Evolutionary conservation across 2,888 invertebrate genomes (phyloP), one percentile per base, ranked within the genome.

Genomic region (Anorthoa munda): DNA sequence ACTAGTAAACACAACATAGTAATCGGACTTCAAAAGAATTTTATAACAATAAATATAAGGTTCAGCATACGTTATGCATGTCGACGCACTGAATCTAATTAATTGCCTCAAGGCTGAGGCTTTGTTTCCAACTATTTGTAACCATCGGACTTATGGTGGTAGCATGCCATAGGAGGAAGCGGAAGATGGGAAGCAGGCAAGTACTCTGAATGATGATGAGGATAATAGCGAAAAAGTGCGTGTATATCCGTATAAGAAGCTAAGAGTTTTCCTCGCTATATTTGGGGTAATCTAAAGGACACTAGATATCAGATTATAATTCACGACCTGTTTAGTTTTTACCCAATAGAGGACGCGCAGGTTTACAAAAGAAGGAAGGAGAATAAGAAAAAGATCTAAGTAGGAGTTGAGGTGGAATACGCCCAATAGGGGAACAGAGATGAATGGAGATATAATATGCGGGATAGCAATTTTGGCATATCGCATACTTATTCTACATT

Each of bases 21-120:
- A 45, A 77, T 26, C 48, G 15, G 65, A 45, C 64, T 77, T 67
- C 39, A 56, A 82, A 82, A 73, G 64, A 66, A 73, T 74, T 72
- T 50, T 63, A 67, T 82, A 56, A 70, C 78, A 68, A 70, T 79
- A 79, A 66, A 67, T 61, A 56, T 56, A 67, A 56, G 70, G 60
- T 67, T 65, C 75, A 81, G 81, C 85, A 87, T 87, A 90, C 86
- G 90, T 86, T 89, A 89, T 87, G 92, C 92, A 92, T 91, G 89
- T 89, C 89, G 88, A 85, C 89, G 89, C 86, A 88, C 91, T 92
- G 95, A 93, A 94, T 95, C 90, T 93, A 92, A 95, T 95, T 95
- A 95, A 92, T 93, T 89, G 90, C 82, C 64, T 78, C 95, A 95
- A 95, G 95, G 95, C 79, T 90, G 75, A 74, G 84, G 91, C 93